Base-by-base conservation (phyloP, 2,797 vertebrate genomes). In the Syngnathus rostellatus region DNA sequence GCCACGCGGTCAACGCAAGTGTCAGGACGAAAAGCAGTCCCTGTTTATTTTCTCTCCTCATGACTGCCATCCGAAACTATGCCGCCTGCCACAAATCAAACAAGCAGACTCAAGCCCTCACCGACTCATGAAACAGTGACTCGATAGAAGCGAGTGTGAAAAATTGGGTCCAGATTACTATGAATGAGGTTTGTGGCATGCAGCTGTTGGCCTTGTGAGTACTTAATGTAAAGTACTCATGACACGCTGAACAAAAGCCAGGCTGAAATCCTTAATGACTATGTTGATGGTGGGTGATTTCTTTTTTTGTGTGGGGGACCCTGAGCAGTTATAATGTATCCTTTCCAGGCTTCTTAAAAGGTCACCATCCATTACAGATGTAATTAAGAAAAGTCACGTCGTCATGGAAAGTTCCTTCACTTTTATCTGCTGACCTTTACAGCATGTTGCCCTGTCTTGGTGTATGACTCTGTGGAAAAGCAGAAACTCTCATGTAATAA, bases 51-150 rank as follows among this genome's bases (percentile, higher is more conserved):
- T 37, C 64, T 79, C 62, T 51, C 41, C 14, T 66, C 73, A 81
- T 90, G 85, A 89, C 86, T 78, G 77, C 68, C 55, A 54, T 74
- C 71, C 80, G 73, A 88, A 89, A 86, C 65, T 82, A 84, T 88
- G 81, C 73, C 61, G 31, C 19, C 73, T 57, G 51, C 79, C 72
- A 81, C 77, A 71, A 73, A 77, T 73, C 72, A 6, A 57, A 63
- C 64, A 38, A 58, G 48, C 46, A 65, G 68, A 72, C 63, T 16
- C 46, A 63, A 69, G 74, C 71, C 21, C 31, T 31, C 63, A 51
- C 69, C 66, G 73, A 69, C 68, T 72, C 0, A 19, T 48, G 87
- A 89, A 88, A 89, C 85, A 85, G 81, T 67, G 80, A 86, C 67
- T 76, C 70, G 72, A 72, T 78, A 77, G 81, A 77, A 65, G 73